Percentiles rank a stretch among this genome's conserved stretches.
Conservation (phyloP, 2,888 invertebrate species). For the Gymnocheta viridis region DNA sequence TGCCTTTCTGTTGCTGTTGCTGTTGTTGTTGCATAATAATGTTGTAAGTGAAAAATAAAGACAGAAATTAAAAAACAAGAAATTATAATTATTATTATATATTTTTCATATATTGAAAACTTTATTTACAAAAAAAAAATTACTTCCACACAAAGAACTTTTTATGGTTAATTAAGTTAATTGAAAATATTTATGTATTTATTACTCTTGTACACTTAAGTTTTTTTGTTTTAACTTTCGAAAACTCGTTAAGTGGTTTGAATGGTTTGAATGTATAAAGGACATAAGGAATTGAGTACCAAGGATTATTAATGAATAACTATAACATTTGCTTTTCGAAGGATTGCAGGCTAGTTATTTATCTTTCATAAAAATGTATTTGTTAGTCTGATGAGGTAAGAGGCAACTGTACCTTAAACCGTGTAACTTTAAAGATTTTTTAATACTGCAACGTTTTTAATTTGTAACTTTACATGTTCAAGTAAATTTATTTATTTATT, state of each 20-base stretch:
- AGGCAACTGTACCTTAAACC: neutral
- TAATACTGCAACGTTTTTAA: neutral
- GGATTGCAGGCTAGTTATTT: too few species aligned
- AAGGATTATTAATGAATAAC: too few species aligned
- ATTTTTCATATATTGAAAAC: slow-evolving; percentile 23
- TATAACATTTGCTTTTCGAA: too few species aligned
- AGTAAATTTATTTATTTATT: slow-evolving; percentile 4
- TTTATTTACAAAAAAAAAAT: neutral
- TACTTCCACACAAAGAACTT: neutral
- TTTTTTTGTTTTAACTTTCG: neutral
- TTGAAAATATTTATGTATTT: slow-evolving; percentile 60
- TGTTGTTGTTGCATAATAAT: slow-evolving; percentile 34
- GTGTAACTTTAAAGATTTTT: neutral
- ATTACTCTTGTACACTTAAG: slow-evolving; percentile 18
- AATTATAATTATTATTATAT: slow-evolving; percentile 40
- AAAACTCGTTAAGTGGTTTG: slow-evolving; percentile 1
- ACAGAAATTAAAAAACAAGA: slow-evolving; percentile 31
- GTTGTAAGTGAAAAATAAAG: slow-evolving; percentile 51
- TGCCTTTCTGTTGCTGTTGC: slow-evolving; percentile 26
- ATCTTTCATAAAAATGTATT: too few species aligned
- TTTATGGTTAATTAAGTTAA: slow-evolving; percentile 63
- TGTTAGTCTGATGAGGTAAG: too few species aligned
- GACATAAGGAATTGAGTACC: neutral
- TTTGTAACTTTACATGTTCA: neutral
- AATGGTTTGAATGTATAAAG: neutral